Conservation (phyloP, 2,888 invertebrate species). For the Drosophila gaucha region DNA sequence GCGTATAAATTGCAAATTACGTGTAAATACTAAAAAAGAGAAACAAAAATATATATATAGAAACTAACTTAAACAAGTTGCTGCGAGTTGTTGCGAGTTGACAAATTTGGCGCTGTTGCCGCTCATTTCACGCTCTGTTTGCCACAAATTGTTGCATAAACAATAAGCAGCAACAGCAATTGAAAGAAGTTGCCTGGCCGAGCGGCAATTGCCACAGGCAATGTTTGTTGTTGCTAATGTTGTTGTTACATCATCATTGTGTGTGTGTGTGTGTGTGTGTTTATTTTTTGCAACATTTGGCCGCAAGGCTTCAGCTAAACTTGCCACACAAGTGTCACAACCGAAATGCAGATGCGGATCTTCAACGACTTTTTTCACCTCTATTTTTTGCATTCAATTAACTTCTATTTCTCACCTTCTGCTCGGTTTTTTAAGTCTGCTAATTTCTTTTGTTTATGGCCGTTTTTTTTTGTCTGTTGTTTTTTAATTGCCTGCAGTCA, state of each 20-base stretch:
- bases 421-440: constrained; percentile 35
- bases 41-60: neutral
- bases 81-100: constrained; percentile 54
- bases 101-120: constrained; percentile 63
- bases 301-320: constrained; percentile 45
- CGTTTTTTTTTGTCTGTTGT: neutral
- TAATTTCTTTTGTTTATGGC: constrained; percentile 65
- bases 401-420: constrained; percentile 72
- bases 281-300: constrained; percentile 43
- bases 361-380: neutral
- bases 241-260: constrained; percentile 62
- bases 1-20: constrained; percentile 54
- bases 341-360: constrained; percentile 28
- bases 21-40: constrained; percentile 43
- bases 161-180: constrained; percentile 29
- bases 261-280: constrained; percentile 2
- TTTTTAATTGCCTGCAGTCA: constrained; percentile 56
- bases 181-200: constrained; percentile 41
- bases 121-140: constrained; percentile 78
- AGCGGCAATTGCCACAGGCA: constrained; percentile 50
- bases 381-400: constrained; percentile 75
- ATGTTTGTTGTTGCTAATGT: constrained; percentile 15
- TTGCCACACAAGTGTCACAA: constrained; percentile 63
- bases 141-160: constrained; percentile 71
- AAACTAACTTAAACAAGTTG: constrained; percentile 42